Evolutionary conservation across 2,797 vertebrate genomes (phyloP).

Genomic region (Acrossocheilus fasciatus): DNA sequence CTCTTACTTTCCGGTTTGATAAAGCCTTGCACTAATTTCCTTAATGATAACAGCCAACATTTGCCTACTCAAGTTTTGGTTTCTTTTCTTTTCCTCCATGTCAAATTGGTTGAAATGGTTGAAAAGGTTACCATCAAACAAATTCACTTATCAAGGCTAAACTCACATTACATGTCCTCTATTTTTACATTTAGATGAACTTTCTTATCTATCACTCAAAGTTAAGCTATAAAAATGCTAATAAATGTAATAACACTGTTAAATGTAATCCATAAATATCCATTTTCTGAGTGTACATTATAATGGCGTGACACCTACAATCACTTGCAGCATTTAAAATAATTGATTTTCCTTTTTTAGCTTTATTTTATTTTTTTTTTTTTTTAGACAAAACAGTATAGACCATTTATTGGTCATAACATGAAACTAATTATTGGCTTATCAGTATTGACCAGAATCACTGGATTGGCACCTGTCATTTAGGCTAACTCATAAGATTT

Average conservation of each 20-base stretch:
- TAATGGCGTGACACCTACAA: not conserved
- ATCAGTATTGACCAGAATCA: not conserved
- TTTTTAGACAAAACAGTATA: not conserved
- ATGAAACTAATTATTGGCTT: not conserved
- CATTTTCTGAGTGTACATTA: not conserved
- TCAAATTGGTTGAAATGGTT: not conserved
- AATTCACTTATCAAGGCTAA: not conserved
- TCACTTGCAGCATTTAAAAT: not conserved
- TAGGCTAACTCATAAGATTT: not conserved
- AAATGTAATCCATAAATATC: not conserved
- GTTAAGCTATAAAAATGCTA: not conserved
- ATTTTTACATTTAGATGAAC: not conserved
- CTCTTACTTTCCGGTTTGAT: not conserved
- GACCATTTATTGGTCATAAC: not conserved
- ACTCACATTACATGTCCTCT: not conserved
- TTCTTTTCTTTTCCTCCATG: not conserved
- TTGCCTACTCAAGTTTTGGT: not conserved
- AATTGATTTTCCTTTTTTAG: not conserved
- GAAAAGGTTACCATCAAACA: not conserved
- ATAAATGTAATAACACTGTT: not conserved
- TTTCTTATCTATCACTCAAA: not conserved
- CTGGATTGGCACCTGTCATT: not conserved
- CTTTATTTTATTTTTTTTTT: not conserved
- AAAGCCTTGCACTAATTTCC: not conserved
- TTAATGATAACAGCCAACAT: not conserved